Evolutionary conservation across 2,888 invertebrate species (phyloP), one percentile per base, ranked within the genome.

Genomic region (Meghimatium bilineatum): DNA sequence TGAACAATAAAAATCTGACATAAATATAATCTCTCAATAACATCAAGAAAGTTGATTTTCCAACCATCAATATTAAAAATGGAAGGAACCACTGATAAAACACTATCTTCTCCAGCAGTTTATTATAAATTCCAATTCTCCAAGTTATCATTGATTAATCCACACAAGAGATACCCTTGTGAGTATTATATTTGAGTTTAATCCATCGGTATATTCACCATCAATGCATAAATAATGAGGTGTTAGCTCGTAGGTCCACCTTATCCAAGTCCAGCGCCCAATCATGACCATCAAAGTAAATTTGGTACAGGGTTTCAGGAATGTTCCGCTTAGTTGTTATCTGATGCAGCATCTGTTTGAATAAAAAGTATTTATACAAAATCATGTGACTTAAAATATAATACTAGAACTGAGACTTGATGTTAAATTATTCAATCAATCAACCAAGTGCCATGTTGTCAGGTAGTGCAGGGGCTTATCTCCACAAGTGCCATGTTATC

Each of bases 181-280:
- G 44, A 44, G 44, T 44, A 12, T 8, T 44, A 8, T 44, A 44
- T 44, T 44, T 12, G 12, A 44, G 12, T 12, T 44, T 44, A 5
- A 8, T 5, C 44, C 44, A 60, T n/a, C 60, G 20, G 29, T 32
- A 5, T 32, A 29, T 29, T 66, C 29, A 23, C 69, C 29, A 14
- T 87, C 80, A 88, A 75, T 86, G 85, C 8, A 86, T 86, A 44
- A 87, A 87, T n/a, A 88, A 79, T 23, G 81, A 82, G 32, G 88
- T 88, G 84, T 88, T 88, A 29, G 83, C 88, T n/a, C 85, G 85
- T 36, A 88, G 67, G 67, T 87, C 87, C 38, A 85, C 88, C 20
- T 85, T 81, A 56, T 82, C 87, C 34, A 82, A 75, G 29, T 87
- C 82, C 29, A 84, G 14, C 8, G 83, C 83, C 84, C 87, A 86